Evolutionary conservation across 2,888 invertebrate genomes (phyloP).

Genomic region (Trichacis sp.): DNA sequence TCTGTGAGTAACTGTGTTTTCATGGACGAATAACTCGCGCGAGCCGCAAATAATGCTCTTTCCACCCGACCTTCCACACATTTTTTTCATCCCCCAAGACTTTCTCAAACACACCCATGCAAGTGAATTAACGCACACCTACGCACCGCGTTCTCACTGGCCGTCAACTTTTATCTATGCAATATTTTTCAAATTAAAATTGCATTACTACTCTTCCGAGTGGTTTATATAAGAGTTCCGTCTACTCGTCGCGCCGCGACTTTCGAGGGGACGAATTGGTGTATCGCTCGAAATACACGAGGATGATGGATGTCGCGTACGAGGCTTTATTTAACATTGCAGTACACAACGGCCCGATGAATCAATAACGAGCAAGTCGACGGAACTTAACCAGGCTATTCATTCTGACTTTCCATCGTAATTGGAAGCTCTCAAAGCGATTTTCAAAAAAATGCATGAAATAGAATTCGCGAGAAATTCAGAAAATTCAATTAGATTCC

Average conservation of each 20-base stretch:
- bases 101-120: conserved; percentile 4
- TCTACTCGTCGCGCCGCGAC: conserved; percentile 5
- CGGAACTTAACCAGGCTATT: neutral
- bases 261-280: conserved; percentile 2
- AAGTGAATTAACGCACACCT: conserved; percentile 7
- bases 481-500: too few relatives aligned
- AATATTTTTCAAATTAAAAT: conserved; percentile 5
- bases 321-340: neutral
- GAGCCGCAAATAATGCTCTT: conserved; percentile 2
- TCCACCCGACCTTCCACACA: conserved; percentile 2
- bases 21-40: conserved; percentile 4
- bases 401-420: neutral
- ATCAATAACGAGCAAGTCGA: neutral
- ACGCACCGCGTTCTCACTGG: conserved; percentile 13
- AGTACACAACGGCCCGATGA: neutral
- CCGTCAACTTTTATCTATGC: conserved; percentile 14
- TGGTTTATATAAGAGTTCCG: conserved; percentile 20
- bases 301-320: neutral
- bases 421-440: neutral
- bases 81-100: neutral
- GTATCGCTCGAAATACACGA: neutral
- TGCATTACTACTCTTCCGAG: conserved; percentile 4
- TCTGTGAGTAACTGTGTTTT: neutral
- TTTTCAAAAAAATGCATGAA: too few relatives aligned
- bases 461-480: too few relatives aligned